A percentile compares a stretch with the other conserved stretches of the same genome.
Evolutionary conservation across 2,888 invertebrate genomes (phyloP).

Genomic region (Tipula helvola): DNA sequence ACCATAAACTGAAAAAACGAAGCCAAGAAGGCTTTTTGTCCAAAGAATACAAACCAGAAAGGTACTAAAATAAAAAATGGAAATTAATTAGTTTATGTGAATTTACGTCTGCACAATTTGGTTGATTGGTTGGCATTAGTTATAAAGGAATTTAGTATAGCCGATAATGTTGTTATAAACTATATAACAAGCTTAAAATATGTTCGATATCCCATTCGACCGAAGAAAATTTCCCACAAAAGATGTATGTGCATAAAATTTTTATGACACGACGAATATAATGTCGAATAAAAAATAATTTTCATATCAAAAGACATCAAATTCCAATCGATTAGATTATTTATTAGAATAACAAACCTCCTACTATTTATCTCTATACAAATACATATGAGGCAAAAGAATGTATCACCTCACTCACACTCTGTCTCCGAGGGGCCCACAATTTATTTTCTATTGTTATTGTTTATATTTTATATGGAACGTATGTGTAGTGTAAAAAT

Average conservation of each 20-base stretch:
- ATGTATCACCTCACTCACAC: background rate
- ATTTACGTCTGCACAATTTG: too few relatives aligned
- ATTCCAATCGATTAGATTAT: constrained; percentile 4
- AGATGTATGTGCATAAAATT: background rate
- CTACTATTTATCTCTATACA: background rate
- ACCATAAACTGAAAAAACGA: too few relatives aligned
- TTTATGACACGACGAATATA: background rate
- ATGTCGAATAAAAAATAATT: background rate
- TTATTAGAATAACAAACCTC: background rate
- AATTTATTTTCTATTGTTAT: background rate
- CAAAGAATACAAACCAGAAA: too few relatives aligned
- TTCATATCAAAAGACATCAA: background rate
- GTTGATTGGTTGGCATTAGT: too few relatives aligned
- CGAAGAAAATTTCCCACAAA: background rate
- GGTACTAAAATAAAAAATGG: too few relatives aligned
- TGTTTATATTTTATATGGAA: background rate
- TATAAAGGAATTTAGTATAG: too few relatives aligned
- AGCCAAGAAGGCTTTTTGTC: too few relatives aligned
- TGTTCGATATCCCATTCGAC: background rate
- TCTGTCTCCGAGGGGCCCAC: background rate
- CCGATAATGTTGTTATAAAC: too few relatives aligned
- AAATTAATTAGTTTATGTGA: too few relatives aligned
- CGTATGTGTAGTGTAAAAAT: background rate
- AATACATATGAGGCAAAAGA: background rate
- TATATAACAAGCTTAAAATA: background rate